Evolutionary conservation across 1,140 invertebrate species (phyloP), one percentile per base, ranked within the genome.

Genomic region (Radopholus similis): DNA sequence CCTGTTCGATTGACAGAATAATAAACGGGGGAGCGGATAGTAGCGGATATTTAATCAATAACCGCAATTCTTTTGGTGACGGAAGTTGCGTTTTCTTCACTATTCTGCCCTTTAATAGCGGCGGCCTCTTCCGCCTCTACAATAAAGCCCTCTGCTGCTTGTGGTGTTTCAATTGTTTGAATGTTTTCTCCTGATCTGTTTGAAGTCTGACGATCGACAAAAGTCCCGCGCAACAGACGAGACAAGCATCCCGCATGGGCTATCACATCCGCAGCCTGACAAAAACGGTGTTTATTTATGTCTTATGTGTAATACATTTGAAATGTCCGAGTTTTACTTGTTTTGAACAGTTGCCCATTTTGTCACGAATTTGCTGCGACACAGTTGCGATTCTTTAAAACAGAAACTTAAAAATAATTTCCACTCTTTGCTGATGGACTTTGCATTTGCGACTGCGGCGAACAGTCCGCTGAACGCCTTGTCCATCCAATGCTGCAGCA

Each of bases 401-500:
- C 30, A 26, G 30, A 51, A n/a, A n/a, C n/a, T 57, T 57, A n/a
- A 37, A 37, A 38, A 0, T 42, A 15, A 0, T 30, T 57, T 3
- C 11, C 0, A 15, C 13, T 57, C n/a, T 37, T 60, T 47, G 5
- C 30, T 13, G 15, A n/a, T n/a, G n/a, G n/a, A 54, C 58, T 23
- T 64, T 21, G 54, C 21, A 26, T 64, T 63, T 9, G 63, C 63
- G 4, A 64, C 63, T 9, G 63, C 63, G 18, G 63, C 63, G 21
- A 64, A 64, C 28, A 64, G 34, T n/a, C 63, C 63, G 32, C 60
- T 64, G 18, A 64, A 64, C 30, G 63, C n/a, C 40, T 64, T n/a
- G 42, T 40, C 28, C 28, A 64, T 56, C 63, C 63, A 64, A 38
- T 64, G 63, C 30, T 64, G 63, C 11, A 35, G 28, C 51, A 64